Evolutionary conservation across 2,113 vertebrate species (phyloP), one percentile per base, ranked within the genome.

Genomic region (Rissa tridactyla): DNA sequence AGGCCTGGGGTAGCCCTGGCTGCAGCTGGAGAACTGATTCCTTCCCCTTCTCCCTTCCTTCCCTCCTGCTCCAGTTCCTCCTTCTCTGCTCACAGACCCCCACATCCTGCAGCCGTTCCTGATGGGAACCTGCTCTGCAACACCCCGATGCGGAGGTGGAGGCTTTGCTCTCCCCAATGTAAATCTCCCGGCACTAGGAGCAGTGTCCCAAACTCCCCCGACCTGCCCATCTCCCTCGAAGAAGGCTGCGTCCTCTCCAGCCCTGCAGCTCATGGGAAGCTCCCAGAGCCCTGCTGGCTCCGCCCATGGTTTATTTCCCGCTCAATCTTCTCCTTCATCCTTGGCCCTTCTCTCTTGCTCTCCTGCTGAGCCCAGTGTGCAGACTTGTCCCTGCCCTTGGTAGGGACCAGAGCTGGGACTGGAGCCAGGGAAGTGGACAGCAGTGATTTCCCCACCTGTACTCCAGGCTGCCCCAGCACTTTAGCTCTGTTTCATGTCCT

Each of bases 131-230:
- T 25, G 3, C 18, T 46, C 38, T 30, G 32, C 22, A 46, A 30
- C 10, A 18, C 47, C 16, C 34, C 0, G 1, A 1, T 0, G 4
- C 12, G 22, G 42, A 60, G 17, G 10, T 11, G 1, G 6, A 64
- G 36, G 55, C 22, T 46, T 80, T 0, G 1, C 30, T 58, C 44
- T 40, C 21, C 18, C 34, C 17, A 4, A 10, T 8, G 4, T 47
- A 64, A 60, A 25, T 38, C 16, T 29, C 21, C 16, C 2, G 1
- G 32, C 11, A 26, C n/a, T 30, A 15, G 22, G 21, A 84, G 11
- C 4, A 55, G 40, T 15, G 9, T 11, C 27, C 30, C 20, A 27
- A 22, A 11, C 27, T 60, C 38, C 20, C 57, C 52, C 0, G 1
- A 36, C 16, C 40, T 58, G 6, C n/a, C 8, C 1, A 4, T 19